These are phyloP conservation scores for Capricornis sumatraensis DNA, from an alignment of 2,113 vertebrate species.

Conservation along the genomic window DNA sequence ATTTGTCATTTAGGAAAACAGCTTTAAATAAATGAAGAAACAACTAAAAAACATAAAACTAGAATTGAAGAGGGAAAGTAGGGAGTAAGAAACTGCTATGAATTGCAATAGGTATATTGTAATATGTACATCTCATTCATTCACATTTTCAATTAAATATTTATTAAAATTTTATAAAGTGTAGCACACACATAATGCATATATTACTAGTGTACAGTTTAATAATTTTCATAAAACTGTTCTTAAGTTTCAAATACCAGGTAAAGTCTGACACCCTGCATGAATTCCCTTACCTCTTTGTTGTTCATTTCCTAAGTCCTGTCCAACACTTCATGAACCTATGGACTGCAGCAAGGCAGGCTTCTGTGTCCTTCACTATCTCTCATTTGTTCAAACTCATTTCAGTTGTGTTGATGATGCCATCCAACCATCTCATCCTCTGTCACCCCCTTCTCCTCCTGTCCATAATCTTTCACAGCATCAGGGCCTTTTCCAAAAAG, in stretches of 20 bases:
- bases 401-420: not conserved
- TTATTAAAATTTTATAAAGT: not conserved
- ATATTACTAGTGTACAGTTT: not conserved
- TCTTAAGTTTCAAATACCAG: not conserved
- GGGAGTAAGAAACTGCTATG: not conserved
- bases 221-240: not conserved
- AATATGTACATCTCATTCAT: not conserved
- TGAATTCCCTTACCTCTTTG: not conserved
- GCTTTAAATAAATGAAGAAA: not conserved
- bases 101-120: not conserved
- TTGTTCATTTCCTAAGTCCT: not conserved
- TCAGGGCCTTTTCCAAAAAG: not conserved
- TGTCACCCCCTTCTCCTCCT: not conserved
- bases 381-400: not conserved
- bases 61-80: not conserved
- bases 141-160: not conserved
- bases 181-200: not conserved
- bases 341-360: not conserved
- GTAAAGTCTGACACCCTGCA: not conserved
- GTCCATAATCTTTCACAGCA: not conserved
- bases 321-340: rapidly evolving
- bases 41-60: not conserved
- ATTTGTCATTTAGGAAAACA: not conserved
- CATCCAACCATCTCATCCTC: not conserved
- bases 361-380: not conserved